Conservation (phyloP, 2,888 invertebrate genomes). For the Diarsia mendica region DNA sequence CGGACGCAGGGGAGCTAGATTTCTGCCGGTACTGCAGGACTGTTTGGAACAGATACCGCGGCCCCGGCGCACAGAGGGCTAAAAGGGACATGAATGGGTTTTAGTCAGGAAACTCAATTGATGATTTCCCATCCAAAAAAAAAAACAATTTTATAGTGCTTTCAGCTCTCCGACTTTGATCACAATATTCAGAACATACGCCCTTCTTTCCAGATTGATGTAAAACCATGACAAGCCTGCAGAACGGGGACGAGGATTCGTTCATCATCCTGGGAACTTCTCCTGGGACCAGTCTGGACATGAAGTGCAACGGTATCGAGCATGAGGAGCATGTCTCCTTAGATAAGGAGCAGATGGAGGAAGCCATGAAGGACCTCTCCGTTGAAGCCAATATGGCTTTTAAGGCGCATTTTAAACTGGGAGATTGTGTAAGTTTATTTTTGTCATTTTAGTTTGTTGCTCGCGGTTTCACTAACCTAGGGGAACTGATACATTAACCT, state of each 20-base stretch:
- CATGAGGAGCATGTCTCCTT: slow-evolving; percentile 65
- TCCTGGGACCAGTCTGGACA: slow-evolving; percentile 82
- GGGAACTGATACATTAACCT: not conserved
- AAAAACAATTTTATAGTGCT: not conserved
- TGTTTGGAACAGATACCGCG: too few species aligned
- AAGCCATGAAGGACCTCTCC: slow-evolving; percentile 83
- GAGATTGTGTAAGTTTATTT: slow-evolving; percentile 81
- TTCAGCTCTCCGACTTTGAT: not conserved
- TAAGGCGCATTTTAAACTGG: slow-evolving; percentile 84
- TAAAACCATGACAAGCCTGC: slow-evolving; percentile 75
- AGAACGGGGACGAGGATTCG: slow-evolving; percentile 84
- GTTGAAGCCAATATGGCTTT: slow-evolving; percentile 82
- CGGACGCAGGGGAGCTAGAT: too few species aligned
- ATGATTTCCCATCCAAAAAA: too few species aligned
- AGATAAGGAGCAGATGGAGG: slow-evolving; percentile 79
- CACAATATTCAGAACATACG: not conserved
- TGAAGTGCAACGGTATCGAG: slow-evolving; percentile 76
- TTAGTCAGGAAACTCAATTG: too few species aligned
- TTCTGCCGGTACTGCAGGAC: too few species aligned
- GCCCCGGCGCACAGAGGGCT: too few species aligned
- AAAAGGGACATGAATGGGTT: too few species aligned
- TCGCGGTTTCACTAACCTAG: not conserved
- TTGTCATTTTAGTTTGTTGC: not conserved
- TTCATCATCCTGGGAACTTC: slow-evolving; percentile 87
- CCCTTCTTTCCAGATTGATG: slow-evolving; percentile 69